These are phyloP conservation scores for Melanerpes aurifrons DNA, from an alignment of 2,113 vertebrate species.

Conservation along the genomic window DNA sequence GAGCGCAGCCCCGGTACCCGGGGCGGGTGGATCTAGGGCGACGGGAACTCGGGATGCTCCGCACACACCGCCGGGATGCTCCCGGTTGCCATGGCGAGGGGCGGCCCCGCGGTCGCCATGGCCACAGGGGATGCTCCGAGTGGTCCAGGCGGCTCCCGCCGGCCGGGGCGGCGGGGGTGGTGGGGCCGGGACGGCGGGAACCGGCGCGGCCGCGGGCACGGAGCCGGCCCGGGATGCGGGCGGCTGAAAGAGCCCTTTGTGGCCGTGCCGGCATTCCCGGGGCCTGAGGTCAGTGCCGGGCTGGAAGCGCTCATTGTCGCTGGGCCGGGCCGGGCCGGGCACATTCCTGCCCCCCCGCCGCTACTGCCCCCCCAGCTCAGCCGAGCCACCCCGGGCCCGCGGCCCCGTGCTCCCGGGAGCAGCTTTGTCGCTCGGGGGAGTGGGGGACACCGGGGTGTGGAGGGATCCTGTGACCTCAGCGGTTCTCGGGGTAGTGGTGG, in stretches of 20 bases:
- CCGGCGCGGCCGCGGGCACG: constrained; percentile 68
- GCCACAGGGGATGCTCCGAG: constrained; percentile 11
- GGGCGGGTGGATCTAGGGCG: too few species aligned
- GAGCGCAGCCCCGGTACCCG: not conserved
- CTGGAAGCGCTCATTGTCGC: constrained; percentile 78
- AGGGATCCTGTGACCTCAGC: not conserved
- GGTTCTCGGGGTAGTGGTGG: too few species aligned
- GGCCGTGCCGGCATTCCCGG: constrained; percentile 77
- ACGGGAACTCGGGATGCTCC: not conserved
- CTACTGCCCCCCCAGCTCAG: not conserved
- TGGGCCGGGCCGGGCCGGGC: constrained; percentile 37
- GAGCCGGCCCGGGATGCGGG: constrained; percentile 21
- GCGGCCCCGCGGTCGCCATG: not conserved
- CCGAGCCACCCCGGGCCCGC: not conserved
- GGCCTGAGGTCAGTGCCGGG: constrained; percentile 77
- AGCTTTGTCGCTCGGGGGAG: not conserved
- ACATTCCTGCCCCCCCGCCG: constrained; percentile 29
- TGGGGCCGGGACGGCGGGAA: not conserved
- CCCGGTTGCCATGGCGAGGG: constrained; percentile 15
- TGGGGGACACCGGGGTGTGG: not conserved
- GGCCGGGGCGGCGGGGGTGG: not conserved
- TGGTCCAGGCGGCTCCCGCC: constrained; percentile 20
- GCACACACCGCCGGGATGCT: not conserved
- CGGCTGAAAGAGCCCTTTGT: constrained; percentile 80
- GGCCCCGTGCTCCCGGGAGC: not conserved